Evolutionary conservation across 2,797 vertebrate species (phyloP), one percentile per base, ranked within the genome.

Genomic region (Parauchenoglanis punctatus): DNA sequence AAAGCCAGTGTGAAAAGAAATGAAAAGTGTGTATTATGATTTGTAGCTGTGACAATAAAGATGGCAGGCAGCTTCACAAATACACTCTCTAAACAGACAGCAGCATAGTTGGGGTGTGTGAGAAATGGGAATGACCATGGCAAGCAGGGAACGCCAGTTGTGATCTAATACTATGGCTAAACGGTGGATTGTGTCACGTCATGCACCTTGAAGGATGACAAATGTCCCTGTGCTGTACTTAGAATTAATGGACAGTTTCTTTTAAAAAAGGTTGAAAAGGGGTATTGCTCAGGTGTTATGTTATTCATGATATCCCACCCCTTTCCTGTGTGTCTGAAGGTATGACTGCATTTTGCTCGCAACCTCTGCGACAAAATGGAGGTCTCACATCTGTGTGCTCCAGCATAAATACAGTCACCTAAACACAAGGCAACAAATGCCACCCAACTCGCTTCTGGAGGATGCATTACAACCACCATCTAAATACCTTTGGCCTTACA

Each of bases 11-110:
- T 1, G 52, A 81, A 83, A 70, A 90, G 70, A 68, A 70, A 73
- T 54, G 70, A 63, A 87, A 87, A 61, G 73, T 80, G 52, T 89
- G 85, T 83, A 92, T 94, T 95, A 94, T 93, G 93, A 95, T 93
- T 89, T 93, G 93, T 52, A 88, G 91, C 89, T 86, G 40, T 44
- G 58, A 85, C 54, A 61, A 28, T 85, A 85, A 59, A 75, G 28
- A 88, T 92, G 90, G 94, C 93, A 95, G 94, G 95, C 95, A 94
- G 94, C 94, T 94, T 94, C 95, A 95, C 94, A 95, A 95, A 96
- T 95, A 93, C 92, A 91, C 77, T 91, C 93, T 93, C 93, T 93
- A 92, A 92, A 92, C 91, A 91, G 89, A 92, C 93, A 87, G 92
- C 92, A 90, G 93, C 92, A 91, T 90, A 91, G 91, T 90, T 89